Base-by-base conservation (phyloP, 2,888 invertebrate species). In the Crioceris asparagi region DNA sequence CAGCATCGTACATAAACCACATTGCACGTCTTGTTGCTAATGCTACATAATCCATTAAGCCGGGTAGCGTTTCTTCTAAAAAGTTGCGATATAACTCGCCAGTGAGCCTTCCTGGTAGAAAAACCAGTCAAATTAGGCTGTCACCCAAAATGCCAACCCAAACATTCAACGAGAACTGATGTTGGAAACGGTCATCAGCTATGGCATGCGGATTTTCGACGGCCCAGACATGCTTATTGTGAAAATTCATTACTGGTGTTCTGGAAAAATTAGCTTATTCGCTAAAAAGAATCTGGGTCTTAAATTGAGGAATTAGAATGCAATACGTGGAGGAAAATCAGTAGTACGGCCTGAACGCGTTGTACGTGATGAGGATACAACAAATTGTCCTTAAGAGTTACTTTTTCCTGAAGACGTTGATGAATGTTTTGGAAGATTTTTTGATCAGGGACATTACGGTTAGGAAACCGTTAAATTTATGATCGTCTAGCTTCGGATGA, bases 361-460 rank as follows among this genome's bases (percentile, higher is more conserved):
- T 25, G 14, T 23, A 26, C 16, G 26, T 11, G 17, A 3, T 29
- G 18, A 6, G 12, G 16, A 10, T 36, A 29, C 30, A 36, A 30
- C 27, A 31, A 21, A 36, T 31, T 21, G 7, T 15, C 12, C 19
- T 42, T 42, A 8, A 39, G 32, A 39, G 41, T 32, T 12, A 39
- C 36, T 36, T 32, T 44, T 34, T 41, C 39, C 38, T 29, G 31
- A 45, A 45, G 36, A 35, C 40, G 36, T 42, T 32, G 39, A 39
- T 40, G 31, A 35, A 44, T 39, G 31, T 25, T 35, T 38, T 39
- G 26, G 29, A 39, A 42, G 16, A 18, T 36, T 44, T 39, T 39
- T 39, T 31, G 34, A 16, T 39, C 39, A 35, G 38, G 29, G 29
- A 17, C 35, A 43, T 21, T 32, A 38, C 34, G 39, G 27, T 36